Conservation (phyloP, 2,888 invertebrate genomes). For the Polydrusus tereticollis region DNA sequence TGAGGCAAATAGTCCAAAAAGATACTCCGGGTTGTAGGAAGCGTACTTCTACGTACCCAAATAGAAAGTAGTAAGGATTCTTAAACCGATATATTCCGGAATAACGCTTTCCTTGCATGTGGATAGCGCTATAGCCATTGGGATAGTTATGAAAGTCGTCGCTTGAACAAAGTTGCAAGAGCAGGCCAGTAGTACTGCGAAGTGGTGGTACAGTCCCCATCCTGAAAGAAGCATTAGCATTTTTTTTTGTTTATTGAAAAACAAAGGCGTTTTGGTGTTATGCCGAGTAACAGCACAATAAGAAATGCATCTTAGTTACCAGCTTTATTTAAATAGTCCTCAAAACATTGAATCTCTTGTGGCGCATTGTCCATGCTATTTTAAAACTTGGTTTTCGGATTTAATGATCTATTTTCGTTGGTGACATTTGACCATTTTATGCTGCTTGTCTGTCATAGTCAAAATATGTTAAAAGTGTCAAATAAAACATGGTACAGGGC, state of each 20-base stretch:
- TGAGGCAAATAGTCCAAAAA: too few species aligned
- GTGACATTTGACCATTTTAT: background rate
- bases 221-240: conserved; percentile 53
- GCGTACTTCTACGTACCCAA: conserved; percentile 50
- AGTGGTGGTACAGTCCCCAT: conserved; percentile 64
- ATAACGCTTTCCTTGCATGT: conserved; percentile 56
- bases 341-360: conserved; percentile 5
- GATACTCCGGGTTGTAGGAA: background rate
- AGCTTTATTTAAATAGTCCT: conserved; percentile 26
- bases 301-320: conserved; percentile 19
- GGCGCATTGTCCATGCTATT: conserved; percentile 13
- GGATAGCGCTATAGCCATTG: conserved; percentile 60
- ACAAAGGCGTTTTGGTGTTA: too few species aligned
- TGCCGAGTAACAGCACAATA: background rate
- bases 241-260: background rate
- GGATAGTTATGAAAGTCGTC: conserved; percentile 56
- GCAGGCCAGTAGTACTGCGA: conserved; percentile 59
- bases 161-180: conserved; percentile 56
- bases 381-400: background rate
- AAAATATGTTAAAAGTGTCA: background rate
- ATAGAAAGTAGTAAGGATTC: conserved; percentile 54
- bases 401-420: background rate
- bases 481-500: too few species aligned
- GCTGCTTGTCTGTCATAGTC: background rate
- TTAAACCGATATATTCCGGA: conserved; percentile 48